phyloP scores from a whole-genome alignment of 2,888 invertebrate species.

The Noctua janthina region DNA sequence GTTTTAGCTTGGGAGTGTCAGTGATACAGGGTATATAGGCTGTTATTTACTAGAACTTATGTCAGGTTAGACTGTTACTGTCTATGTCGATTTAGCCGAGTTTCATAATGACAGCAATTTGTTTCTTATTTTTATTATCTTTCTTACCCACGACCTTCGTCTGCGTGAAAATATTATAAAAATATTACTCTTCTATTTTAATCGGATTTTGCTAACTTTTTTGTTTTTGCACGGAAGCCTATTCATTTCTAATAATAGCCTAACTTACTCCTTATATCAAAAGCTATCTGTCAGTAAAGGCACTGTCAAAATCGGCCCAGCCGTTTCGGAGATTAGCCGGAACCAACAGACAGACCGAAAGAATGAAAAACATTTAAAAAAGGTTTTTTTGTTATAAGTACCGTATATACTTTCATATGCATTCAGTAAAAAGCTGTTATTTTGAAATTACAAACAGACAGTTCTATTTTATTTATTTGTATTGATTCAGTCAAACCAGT shows the following conservation, averaged over 20 bases:
- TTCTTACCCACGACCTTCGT: no score
- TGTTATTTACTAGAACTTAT: constrained; percentile 9
- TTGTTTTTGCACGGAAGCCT: background rate
- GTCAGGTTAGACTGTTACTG: constrained; percentile 5
- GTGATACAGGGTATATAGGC: constrained; percentile 2
- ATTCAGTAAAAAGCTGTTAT: no score
- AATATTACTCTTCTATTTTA: background rate
- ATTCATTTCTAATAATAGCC: background rate
- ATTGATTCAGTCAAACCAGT: background rate
- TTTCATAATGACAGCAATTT: background rate
- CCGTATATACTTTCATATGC: no score
- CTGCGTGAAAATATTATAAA: background rate
- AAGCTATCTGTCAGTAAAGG: background rate
- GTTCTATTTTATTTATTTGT: no score
- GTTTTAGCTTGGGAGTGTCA: constrained; percentile 23
- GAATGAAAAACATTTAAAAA: no score
- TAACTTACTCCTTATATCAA: background rate
- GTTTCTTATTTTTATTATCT: background rate
- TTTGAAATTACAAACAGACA: no score
- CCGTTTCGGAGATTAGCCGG: background rate
- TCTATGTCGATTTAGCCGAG: background rate
- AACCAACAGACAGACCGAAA: no score
- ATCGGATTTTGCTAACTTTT: background rate
- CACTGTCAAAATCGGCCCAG: background rate
- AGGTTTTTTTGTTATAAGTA: no score